Conservation (phyloP, 2,113 vertebrate genomes). For the Grus americana region DNA sequence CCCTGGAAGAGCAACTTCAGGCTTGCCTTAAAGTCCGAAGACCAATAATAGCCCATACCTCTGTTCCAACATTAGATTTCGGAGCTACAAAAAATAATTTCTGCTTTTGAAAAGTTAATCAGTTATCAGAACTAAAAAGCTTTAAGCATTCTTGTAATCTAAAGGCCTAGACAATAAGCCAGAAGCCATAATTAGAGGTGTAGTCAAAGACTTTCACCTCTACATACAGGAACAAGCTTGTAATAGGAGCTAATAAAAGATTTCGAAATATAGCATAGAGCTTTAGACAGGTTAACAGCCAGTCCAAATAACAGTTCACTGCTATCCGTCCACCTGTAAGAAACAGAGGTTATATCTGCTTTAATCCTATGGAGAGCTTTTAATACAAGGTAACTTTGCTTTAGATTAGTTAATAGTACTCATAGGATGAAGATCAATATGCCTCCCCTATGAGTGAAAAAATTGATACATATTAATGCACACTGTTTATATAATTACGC, state of each 20-base stretch:
- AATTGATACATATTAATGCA: neutral
- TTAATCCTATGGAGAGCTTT: neutral
- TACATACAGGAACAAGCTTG: neutral
- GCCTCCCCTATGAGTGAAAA: neutral
- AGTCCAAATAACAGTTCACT: neutral
- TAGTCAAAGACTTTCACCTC: neutral
- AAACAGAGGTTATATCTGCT: neutral
- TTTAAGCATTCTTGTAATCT: neutral
- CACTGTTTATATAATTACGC: neutral
- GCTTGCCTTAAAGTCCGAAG: neutral
- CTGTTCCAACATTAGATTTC: neutral
- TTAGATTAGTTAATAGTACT: neutral
- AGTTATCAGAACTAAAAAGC: neutral
- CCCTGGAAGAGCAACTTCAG: neutral
- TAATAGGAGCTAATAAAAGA: neutral
- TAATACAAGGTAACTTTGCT: neutral
- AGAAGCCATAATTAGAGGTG: neutral
- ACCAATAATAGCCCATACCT: neutral
- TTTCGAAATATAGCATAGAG: neutral
- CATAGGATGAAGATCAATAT: neutral
- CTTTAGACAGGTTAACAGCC: neutral
- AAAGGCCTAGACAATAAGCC: neutral
- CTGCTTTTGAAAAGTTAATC: neutral
- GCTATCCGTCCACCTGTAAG: neutral
- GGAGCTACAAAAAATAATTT: neutral